Base-by-base conservation (phyloP, 2,797 vertebrate species). In the Acanthiza pusilla region DNA sequence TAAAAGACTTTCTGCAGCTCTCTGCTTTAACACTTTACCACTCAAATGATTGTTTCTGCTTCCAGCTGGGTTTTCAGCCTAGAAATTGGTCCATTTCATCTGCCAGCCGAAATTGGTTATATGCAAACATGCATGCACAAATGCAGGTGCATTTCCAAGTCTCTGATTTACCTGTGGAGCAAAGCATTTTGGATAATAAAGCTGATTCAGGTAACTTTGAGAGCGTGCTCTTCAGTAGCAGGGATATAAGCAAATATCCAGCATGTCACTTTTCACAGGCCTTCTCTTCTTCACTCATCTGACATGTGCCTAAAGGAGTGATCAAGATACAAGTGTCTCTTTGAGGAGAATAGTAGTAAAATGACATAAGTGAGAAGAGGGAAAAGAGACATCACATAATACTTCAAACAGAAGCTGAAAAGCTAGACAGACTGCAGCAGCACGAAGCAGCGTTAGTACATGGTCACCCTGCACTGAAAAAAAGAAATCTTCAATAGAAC, bases 331-430 rank as follows among this genome's bases (percentile, higher is more conserved):
- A 91, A 93, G 25, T 32, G 50, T 72, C 58, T 63, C 91, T 94
- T 93, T 91, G 40, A 93, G 62, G 54, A 83, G 58, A 78, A 89
- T 45, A 70, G 72, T 48, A 91, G 75, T 89, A 93, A 95, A 83
- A 92, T 72, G 75, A 89, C 77, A 60, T 19, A 76, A 91, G 58
- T 48, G 74, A 90, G 65, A 88, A 70, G 40, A 74, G 19, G 20
- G 17, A 62, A 93, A 72, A 85, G 68, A 94, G 30, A 89, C 76
- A 86, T 93, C 76, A 94, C 50, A 60, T 57, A 57, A 70, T 48
- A 58, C 73, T 88, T 94, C 92, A 97, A 85, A 92, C 4, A 61
- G 50, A 83, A 91, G 40, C 61, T 85, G 81, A 80, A 92, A 82
- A 94, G 78, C 80, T 88, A 73, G 65, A 85, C 47, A 91, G 70